These are phyloP conservation scores for Psittacula cyanocephala DNA, from an alignment of 2,113 vertebrate genomes.

Conservation along the genomic window DNA sequence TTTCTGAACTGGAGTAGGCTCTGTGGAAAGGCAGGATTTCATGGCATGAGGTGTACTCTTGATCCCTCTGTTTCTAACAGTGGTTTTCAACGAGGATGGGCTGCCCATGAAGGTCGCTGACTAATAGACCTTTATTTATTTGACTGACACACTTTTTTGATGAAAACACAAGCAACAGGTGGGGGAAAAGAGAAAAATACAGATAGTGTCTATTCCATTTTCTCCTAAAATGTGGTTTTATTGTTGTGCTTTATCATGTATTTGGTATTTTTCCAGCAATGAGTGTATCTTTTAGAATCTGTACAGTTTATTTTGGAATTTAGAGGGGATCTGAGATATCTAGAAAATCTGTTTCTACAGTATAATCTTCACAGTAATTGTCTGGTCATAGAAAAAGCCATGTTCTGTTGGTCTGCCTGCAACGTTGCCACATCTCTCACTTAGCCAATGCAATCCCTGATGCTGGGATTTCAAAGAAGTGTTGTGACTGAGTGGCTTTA, in stretches of 20 bases:
- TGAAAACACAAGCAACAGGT: background rate
- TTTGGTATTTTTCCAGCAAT: background rate
- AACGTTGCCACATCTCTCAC: background rate
- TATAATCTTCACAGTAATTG: background rate
- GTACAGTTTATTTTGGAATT: background rate
- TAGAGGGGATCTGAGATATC: background rate
- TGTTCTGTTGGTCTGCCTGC: background rate
- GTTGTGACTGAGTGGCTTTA: background rate
- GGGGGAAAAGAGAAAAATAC: background rate
- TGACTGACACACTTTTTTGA: background rate
- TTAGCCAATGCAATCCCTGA: background rate
- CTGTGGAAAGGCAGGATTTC: background rate
- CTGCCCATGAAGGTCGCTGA: background rate
- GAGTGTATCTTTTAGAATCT: background rate
- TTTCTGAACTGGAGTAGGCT: background rate
- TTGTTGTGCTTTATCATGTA: background rate
- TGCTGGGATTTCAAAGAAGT: background rate
- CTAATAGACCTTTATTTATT: background rate
- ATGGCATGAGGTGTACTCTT: background rate
- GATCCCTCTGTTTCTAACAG: background rate
- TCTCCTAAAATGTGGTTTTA: background rate
- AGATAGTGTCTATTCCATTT: background rate
- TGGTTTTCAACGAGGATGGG: background rate
- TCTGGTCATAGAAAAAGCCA: background rate
- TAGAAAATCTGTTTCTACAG: background rate